These are phyloP conservation scores for Minunthozetes semirufus DNA, from an alignment of 2,888 invertebrate genomes.

Conservation along the genomic window DNA sequence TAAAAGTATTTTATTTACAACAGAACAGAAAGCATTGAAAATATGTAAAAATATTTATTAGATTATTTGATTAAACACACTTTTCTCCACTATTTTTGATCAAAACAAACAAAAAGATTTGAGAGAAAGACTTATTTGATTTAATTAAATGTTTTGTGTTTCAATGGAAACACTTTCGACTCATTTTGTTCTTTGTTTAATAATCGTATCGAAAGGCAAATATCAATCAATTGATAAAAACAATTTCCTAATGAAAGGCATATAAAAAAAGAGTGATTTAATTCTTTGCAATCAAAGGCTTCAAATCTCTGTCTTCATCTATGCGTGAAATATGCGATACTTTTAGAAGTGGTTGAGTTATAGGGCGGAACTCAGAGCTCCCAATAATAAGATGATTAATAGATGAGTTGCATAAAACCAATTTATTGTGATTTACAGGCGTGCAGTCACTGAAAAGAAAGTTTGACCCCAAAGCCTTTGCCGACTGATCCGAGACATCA, in stretches of 20 bases:
- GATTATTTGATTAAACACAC: too few species aligned
- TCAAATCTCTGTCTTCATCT: conserved; percentile 1
- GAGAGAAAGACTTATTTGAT: too few species aligned
- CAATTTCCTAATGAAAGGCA: neutral
- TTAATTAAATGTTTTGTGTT: too few species aligned
- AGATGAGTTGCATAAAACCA: conserved; percentile 20
- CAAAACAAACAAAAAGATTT: too few species aligned
- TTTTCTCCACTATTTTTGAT: too few species aligned
- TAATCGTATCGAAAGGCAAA: neutral
- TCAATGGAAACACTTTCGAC: too few species aligned
- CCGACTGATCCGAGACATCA: neutral
- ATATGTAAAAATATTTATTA: too few species aligned
- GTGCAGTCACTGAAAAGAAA: neutral
- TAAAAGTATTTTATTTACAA: too few species aligned
- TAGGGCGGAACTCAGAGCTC: conserved; percentile 2
- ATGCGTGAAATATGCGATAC: conserved; percentile 20
- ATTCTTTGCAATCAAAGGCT: neutral
- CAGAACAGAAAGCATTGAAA: too few species aligned
- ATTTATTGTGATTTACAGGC: conserved; percentile 18
- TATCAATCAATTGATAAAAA: neutral
- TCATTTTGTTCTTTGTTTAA: too few species aligned
- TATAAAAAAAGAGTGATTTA: neutral
- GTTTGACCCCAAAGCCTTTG: neutral
- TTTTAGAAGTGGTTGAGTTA: neutral
- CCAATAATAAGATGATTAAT: conserved; percentile 24